Conservation (phyloP, 2,113 vertebrate species). For the Eclectus roratus region DNA sequence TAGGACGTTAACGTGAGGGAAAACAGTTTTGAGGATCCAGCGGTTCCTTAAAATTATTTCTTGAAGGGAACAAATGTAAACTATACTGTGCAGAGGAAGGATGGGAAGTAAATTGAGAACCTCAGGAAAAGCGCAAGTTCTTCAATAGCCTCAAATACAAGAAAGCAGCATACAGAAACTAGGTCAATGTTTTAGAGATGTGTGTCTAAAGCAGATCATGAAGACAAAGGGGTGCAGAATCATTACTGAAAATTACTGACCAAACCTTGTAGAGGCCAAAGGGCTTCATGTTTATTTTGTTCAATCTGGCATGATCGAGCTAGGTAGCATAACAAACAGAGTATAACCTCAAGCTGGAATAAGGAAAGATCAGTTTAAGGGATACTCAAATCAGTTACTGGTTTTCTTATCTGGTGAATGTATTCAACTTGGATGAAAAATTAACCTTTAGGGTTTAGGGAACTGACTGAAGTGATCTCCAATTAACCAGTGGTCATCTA, state of each 20-base stretch:
- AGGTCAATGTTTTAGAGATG: neutral
- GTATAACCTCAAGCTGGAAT: neutral
- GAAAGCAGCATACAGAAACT: neutral
- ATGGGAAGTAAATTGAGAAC: neutral
- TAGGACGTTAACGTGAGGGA: neutral
- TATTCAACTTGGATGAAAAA: neutral
- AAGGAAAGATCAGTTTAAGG: neutral
- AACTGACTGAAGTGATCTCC: neutral
- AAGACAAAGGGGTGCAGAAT: neutral
- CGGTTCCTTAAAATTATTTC: neutral
- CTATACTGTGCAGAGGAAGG: neutral
- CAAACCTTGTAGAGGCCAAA: neutral
- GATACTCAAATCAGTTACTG: neutral
- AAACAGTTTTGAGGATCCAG: neutral
- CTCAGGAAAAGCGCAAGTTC: neutral
- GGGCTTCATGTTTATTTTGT: neutral
- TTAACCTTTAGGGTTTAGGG: neutral
- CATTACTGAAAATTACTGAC: neutral
- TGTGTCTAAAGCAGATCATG: neutral
- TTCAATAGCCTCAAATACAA: neutral
- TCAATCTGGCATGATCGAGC: neutral
- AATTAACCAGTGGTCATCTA: neutral
- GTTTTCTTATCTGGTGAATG: neutral
- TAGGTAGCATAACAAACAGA: fast-evolving
- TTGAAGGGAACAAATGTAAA: neutral